Conservation (phyloP, 2,113 vertebrate species). For the Macquaria ambigua region DNA sequence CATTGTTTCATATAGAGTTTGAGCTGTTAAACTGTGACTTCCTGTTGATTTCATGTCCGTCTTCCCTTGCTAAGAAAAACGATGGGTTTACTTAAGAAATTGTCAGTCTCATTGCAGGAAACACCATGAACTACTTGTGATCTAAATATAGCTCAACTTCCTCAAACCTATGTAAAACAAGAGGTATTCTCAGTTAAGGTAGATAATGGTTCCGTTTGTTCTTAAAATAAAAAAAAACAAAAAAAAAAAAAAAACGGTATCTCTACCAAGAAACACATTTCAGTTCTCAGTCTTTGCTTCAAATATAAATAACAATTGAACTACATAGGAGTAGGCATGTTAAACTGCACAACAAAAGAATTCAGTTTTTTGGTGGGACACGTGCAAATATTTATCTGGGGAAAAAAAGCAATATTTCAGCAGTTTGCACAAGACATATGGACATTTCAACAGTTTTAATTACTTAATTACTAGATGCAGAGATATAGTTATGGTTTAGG, state of each 20-base stretch:
- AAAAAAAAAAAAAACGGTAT: no score
- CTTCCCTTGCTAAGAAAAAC: background rate
- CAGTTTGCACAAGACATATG: background rate
- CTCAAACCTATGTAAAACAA: background rate
- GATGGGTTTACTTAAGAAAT: background rate
- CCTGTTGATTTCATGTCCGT: background rate
- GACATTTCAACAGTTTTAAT: background rate
- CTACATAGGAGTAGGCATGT: no score
- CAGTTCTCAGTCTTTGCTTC: no score
- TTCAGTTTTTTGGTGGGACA: background rate
- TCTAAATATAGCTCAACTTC: background rate
- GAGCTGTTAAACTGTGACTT: background rate
- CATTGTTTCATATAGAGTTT: background rate
- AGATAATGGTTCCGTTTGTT: no score
- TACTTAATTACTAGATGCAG: background rate
- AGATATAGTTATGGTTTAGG: constrained; percentile 19
- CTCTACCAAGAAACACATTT: no score
- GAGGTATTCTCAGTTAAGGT: no score
- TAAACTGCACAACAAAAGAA: background rate
- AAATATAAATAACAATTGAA: background rate
- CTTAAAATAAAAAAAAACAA: no score
- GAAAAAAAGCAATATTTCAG: no score
- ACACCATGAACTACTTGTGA: background rate
- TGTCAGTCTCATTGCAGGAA: background rate
- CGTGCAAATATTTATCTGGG: constrained; percentile 25